A percentile compares a stretch with the other conserved stretches of the same genome.
phyloP scores from a whole-genome alignment of 1,140 invertebrate genomes.

The Eulimnadia texana region DNA sequence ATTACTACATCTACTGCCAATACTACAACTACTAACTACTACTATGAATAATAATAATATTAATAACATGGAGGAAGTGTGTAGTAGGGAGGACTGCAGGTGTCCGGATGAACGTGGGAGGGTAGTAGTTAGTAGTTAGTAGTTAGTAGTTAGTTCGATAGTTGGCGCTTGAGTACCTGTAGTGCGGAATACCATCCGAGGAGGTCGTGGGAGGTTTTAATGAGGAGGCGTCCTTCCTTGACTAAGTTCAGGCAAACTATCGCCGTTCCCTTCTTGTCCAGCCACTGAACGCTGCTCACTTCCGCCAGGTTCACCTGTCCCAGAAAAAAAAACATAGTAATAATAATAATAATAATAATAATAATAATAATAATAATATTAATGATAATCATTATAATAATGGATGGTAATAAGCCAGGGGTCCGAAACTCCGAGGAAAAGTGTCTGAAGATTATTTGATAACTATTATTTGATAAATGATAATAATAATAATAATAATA shows the following conservation, averaged over 20 bases:
- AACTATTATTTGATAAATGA: no score
- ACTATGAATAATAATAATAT: no score
- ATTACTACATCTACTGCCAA: no score
- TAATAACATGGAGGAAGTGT: no score
- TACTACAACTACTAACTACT: no score
- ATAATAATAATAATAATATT: neutral
- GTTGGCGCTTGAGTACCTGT: neutral
- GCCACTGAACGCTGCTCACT: constrained; percentile 11
- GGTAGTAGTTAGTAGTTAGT: neutral
- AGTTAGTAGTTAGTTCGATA: neutral
- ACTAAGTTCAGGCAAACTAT: constrained; percentile 8
- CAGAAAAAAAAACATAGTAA: neutral
- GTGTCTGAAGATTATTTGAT: no score
- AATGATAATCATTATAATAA: no score
- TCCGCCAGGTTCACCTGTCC: constrained; percentile 15
- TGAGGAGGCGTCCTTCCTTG: constrained; percentile 11
- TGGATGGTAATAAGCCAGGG: no score
- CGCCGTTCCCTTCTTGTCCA: constrained; percentile 15
- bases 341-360: neutral
- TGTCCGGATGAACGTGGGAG: no score
- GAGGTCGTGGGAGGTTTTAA: constrained; percentile 10
- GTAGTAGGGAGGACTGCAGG: no score
- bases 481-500: no score
- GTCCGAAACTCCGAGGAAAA: no score
- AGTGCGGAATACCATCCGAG: constrained; percentile 7